Base-by-base conservation (phyloP, 2,888 invertebrate genomes). In the Euzophera pinguis region DNA sequence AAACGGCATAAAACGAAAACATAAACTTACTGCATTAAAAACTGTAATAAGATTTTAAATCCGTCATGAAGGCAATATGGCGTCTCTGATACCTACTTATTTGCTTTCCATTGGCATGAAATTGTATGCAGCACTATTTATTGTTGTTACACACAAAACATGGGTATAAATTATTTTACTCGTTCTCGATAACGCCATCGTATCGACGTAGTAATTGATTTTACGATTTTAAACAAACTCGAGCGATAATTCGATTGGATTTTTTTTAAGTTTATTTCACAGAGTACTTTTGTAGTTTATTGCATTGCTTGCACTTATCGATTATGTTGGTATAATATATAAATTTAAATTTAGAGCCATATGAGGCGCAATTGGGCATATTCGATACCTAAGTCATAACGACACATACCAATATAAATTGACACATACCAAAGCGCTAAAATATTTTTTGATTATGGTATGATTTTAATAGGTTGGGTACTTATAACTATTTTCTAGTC, bases 91-190 rank as follows among this genome's bases (percentile, higher is more conserved):
- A 45, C 29, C 13, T 42, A 13, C 29, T 45, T 57, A 45, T 45
- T 29, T 42, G 29, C 29, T 45, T 57, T 57, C 50, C 58, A 61
- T 50, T 53, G 59, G 53, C 62, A 58, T 64, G 63, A 64, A 64
- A 64, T 63, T 63, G 60, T 57, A 58, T 53, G 50, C 52, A n/a
- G 29, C 27, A 22, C 34, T 49, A 59, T 54, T 55, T 57, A 55
- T 57, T 59, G 55, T 52, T 52, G 34, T 49, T 38, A 53, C 53
- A 53, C 45, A 37, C 32, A 55, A 56, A 53, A 61, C 59, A 59
- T 42, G 50, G 52, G 50, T 50, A 55, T 57, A 54, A 58, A 60
- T 60, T 55, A 57, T 53, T 56, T 56, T 56, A 61, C 55, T 59
- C 52, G 57, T 54, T 53, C 22, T 41, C 56, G 61, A 61, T 61